Evolutionary conservation across 1,140 invertebrate genomes (phyloP).

Genomic region (Cotesia typhae): DNA sequence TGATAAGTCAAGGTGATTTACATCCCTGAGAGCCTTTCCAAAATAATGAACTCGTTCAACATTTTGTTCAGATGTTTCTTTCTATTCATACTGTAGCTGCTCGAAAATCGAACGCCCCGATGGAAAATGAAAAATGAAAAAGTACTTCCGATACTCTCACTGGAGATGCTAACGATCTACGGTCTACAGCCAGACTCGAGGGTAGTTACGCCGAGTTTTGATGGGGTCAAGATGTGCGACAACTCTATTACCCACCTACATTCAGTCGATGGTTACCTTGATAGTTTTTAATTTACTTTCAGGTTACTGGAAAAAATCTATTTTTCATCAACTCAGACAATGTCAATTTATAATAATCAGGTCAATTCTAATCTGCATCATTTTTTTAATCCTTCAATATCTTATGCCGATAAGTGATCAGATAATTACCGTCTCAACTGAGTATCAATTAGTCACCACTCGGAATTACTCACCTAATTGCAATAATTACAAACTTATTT

Average conservation of each 20-base stretch:
- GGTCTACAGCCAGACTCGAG: background rate
- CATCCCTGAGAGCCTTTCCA: background rate
- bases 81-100: background rate
- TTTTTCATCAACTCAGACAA: too few relatives aligned
- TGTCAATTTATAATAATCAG: too few relatives aligned
- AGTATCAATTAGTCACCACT: too few relatives aligned
- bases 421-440: too few relatives aligned
- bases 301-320: too few relatives aligned
- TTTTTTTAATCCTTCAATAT: too few relatives aligned
- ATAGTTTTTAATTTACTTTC: too few relatives aligned
- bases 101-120: background rate
- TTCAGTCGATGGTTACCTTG: too few relatives aligned
- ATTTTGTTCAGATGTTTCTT: background rate
- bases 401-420: too few relatives aligned
- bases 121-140: background rate
- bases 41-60: conserved; percentile 5
- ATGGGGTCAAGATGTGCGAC: conserved; percentile 19
- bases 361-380: too few relatives aligned
- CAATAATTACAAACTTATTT: too few relatives aligned
- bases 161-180: conserved; percentile 26
- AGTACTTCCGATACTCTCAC: conserved; percentile 2
- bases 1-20: background rate
- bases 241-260: background rate
- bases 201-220: conserved; percentile 4
- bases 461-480: too few relatives aligned